Evolutionary conservation across 2,888 invertebrate species (phyloP).

Genomic region (Tipula lateralis): DNA sequence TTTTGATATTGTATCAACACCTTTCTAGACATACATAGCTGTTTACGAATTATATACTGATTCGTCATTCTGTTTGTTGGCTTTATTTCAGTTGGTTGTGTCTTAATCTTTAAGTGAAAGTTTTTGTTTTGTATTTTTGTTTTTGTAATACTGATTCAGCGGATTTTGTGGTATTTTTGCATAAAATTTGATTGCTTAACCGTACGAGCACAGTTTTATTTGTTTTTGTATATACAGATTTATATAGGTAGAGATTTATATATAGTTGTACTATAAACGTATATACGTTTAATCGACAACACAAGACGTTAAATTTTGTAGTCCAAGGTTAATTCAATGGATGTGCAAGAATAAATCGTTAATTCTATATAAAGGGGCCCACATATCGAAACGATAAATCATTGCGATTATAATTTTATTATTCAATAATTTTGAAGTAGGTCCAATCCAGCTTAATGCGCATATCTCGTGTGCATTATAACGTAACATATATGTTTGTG

Average conservation of each 20-base stretch:
- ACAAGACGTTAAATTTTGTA: neutral
- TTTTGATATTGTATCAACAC: neutral
- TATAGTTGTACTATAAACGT: neutral
- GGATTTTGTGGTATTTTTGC: neutral
- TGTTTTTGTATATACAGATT: neutral
- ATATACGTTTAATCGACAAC: neutral
- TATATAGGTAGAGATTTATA: neutral
- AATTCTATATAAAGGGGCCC: neutral
- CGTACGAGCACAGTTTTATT: neutral
- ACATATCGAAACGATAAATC: neutral
- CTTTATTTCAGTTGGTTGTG: neutral
- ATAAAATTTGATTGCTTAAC: neutral
- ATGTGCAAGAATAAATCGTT: neutral
- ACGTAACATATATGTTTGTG: neutral
- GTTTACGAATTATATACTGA: neutral
- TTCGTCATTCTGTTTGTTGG: neutral
- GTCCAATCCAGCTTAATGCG: neutral
- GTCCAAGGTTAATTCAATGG: neutral
- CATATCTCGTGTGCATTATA: neutral
- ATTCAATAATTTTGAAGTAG: neutral
- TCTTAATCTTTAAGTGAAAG: constrained; percentile 4
- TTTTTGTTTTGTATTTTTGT: neutral
- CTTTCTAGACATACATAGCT: neutral
- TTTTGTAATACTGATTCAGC: neutral
- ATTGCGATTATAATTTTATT: neutral